Conservation (phyloP, 2,797 vertebrate genomes). For the Oryzias dopingdopingensis region DNA sequence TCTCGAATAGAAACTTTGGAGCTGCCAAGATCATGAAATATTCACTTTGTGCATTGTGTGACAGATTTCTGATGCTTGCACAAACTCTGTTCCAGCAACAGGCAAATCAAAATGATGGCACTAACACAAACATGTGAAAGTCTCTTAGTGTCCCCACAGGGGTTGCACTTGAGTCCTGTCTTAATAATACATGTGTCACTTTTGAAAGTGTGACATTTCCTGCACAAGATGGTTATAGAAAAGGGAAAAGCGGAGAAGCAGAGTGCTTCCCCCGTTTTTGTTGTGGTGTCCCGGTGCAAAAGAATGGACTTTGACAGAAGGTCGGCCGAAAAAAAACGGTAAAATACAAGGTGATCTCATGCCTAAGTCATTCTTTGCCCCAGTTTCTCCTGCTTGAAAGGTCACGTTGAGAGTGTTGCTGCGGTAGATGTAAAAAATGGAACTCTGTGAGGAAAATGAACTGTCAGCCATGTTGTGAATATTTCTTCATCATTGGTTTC, state of each 20-base stretch:
- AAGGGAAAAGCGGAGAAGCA: conserved; percentile 9
- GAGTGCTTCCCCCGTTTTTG: conserved; percentile 20
- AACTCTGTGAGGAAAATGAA: conserved; percentile 15
- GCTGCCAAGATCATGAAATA: conserved; percentile 52
- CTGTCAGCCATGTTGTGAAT: conserved; percentile 22
- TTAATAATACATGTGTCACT: conserved; percentile 74
- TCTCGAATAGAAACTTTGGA: conserved; percentile 33
- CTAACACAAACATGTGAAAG: conserved; percentile 60
- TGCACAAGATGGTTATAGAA: conserved; percentile 24
- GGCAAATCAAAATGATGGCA: conserved; percentile 67
- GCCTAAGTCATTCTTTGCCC: conserved; percentile 22
- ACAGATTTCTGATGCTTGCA: conserved; percentile 48
- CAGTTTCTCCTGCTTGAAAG: conserved; percentile 44
- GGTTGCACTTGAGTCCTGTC: conserved; percentile 36
- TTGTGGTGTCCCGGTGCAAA: conserved; percentile 10
- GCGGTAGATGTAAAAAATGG: conserved; percentile 21
- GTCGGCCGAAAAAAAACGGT: conserved; percentile 6
- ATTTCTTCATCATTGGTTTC: conserved; percentile 16
- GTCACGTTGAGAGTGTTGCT: conserved; percentile 35
- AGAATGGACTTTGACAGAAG: conserved; percentile 21
- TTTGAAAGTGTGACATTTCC: conserved; percentile 34
- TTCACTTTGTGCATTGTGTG: conserved; percentile 57
- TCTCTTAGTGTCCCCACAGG: conserved; percentile 56
- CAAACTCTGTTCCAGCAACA: conserved; percentile 28
- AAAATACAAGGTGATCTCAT: conserved; percentile 8